Conservation (phyloP, 2,797 vertebrate species). For the Cephalopachus bancanus region DNA sequence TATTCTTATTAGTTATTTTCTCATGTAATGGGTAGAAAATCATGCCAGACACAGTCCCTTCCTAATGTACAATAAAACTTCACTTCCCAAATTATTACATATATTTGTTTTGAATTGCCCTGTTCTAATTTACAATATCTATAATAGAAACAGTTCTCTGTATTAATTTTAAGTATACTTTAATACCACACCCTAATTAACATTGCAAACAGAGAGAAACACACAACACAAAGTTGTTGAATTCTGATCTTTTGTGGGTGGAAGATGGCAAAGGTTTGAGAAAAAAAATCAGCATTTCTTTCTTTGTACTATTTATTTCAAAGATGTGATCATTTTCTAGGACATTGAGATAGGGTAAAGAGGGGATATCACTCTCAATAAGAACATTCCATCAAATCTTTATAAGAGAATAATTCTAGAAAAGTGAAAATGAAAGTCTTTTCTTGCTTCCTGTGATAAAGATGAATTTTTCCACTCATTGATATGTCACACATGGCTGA, state of each 20-base stretch:
- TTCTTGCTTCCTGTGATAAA: not conserved
- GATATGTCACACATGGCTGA: conserved; percentile 46
- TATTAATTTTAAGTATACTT: not conserved
- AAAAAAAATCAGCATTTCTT: conserved; percentile 20
- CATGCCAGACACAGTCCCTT: accelerated
- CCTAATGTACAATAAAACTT: not conserved
- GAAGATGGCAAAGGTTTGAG: not conserved
- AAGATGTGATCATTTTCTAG: not conserved
- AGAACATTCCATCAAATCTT: not conserved
- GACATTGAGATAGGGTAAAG: not conserved
- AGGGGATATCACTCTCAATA: not conserved
- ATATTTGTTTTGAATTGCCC: not conserved
- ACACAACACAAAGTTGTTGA: not conserved
- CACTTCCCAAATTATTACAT: not conserved
- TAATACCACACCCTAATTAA: not conserved
- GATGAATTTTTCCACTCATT: conserved; percentile 40
- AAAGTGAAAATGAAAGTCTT: conserved; percentile 69
- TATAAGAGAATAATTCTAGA: not conserved
- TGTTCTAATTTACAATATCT: not conserved
- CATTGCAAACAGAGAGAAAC: not conserved
- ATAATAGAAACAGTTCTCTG: not conserved
- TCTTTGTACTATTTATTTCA: conserved; percentile 9
- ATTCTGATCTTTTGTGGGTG: not conserved
- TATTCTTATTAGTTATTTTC: not conserved
- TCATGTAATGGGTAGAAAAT: not conserved